Percentiles rank a stretch among this genome's conserved stretches.
Conservation (phyloP, 2,888 invertebrate genomes). For the Prosapia bicincta region DNA sequence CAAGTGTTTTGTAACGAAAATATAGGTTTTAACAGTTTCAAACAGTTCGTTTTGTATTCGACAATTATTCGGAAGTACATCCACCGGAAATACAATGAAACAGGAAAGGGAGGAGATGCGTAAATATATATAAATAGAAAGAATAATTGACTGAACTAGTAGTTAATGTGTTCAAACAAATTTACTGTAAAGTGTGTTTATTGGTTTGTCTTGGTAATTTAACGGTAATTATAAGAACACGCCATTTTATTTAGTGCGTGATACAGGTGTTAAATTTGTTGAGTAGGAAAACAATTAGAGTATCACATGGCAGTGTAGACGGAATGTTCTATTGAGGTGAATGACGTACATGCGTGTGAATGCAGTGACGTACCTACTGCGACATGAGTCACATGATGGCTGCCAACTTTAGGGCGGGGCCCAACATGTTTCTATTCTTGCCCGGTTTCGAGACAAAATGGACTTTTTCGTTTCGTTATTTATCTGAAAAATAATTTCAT, state of each 20-base stretch:
- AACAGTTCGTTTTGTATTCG: too few relatives aligned
- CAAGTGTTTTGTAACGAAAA: too few relatives aligned
- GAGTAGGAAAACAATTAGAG: background rate
- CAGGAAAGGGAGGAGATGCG: background rate
- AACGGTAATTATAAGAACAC: background rate
- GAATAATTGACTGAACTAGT: background rate
- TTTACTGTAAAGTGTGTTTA: too few relatives aligned
- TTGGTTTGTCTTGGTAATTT: too few relatives aligned
- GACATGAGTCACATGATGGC: constrained; percentile 24
- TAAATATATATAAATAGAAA: background rate
- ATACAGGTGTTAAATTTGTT: background rate
- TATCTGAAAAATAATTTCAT: too few relatives aligned
- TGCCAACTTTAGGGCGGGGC: constrained; percentile 18
- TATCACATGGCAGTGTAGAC: constrained; percentile 4
- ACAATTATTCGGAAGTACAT: background rate
- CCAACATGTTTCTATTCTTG: background rate
- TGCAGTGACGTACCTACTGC: constrained; percentile 20
- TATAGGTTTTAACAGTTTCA: too few relatives aligned
- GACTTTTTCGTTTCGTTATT: too few relatives aligned
- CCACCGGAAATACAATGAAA: background rate
- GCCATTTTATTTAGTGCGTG: background rate
- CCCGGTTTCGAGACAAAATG: background rate
- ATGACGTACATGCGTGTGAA: constrained; percentile 24
- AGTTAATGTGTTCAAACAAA: too few relatives aligned
- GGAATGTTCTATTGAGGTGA: constrained; percentile 4